phyloP scores from a whole-genome alignment of 2,888 invertebrate genomes.

The Sthenelais limicola region DNA sequence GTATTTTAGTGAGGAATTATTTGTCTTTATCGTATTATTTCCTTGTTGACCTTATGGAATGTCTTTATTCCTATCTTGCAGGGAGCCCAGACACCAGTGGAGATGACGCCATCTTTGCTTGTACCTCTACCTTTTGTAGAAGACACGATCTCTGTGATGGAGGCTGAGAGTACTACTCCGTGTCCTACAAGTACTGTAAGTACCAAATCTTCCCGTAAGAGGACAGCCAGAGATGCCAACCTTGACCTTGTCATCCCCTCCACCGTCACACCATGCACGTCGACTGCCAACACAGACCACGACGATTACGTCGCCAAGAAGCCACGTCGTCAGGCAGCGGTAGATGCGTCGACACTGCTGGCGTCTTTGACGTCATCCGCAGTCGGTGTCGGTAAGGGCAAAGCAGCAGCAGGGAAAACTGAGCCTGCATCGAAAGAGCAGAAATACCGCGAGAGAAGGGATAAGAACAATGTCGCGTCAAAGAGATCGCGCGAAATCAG shows the following conservation, averaged over 20 bases:
- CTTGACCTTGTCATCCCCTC: background rate
- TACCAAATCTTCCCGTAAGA: too few species aligned
- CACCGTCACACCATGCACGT: background rate
- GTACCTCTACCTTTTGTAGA: too few species aligned
- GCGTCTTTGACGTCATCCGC: background rate
- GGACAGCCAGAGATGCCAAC: slow-evolving; percentile 11
- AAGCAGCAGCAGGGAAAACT: too few species aligned
- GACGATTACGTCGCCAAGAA: slow-evolving; percentile 23
- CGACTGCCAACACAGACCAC: slow-evolving; percentile 32
- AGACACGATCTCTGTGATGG: too few species aligned
- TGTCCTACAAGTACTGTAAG: too few species aligned
- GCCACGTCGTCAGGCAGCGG: background rate
- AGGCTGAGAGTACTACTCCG: too few species aligned
- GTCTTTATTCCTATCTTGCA: too few species aligned
- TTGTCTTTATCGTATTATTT: too few species aligned
- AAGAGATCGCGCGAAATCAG: slow-evolving; percentile 63
- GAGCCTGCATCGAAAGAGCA: too few species aligned
- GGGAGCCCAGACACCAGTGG: background rate
- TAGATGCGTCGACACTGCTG: background rate
- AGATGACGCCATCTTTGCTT: too few species aligned
- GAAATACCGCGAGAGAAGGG: slow-evolving; percentile 51
- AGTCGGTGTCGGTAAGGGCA: background rate
- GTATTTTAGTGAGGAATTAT: too few species aligned
- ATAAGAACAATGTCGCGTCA: slow-evolving; percentile 69
- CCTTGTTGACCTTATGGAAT: too few species aligned